Evolutionary conservation across 2,888 invertebrate species (phyloP).

Genomic region (Apamea epomidion): DNA sequence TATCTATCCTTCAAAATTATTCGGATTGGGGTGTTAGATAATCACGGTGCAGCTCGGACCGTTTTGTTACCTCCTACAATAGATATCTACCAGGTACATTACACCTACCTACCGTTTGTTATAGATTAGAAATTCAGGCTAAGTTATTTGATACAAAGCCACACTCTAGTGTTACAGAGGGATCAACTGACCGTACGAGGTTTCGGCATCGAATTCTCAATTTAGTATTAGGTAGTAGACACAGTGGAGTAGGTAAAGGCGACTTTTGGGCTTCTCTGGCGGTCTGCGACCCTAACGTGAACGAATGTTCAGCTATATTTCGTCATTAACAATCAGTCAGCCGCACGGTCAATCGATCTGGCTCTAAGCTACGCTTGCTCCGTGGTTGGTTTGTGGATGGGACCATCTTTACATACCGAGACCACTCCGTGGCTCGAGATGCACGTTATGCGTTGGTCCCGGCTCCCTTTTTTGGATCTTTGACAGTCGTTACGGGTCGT

Average conservation of each 20-base stretch:
- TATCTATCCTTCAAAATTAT: too few relatives aligned
- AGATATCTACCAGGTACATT: neutral
- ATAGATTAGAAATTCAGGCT: constrained; percentile 48
- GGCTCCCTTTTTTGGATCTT: too few relatives aligned
- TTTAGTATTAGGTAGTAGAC: neutral
- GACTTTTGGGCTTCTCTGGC: neutral
- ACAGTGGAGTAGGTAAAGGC: neutral
- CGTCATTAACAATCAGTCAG: too few relatives aligned
- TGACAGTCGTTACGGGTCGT: too few relatives aligned
- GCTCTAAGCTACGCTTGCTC: too few relatives aligned
- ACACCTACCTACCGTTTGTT: constrained; percentile 2
- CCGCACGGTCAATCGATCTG: too few relatives aligned
- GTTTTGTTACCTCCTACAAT: neutral
- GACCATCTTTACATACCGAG: too few relatives aligned
- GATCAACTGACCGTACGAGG: constrained; percentile 23
- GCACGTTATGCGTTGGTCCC: too few relatives aligned
- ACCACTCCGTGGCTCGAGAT: too few relatives aligned
- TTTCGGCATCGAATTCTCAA: constrained; percentile 42
- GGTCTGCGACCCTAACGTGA: neutral
- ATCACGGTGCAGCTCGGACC: too few relatives aligned
- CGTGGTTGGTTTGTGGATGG: too few relatives aligned
- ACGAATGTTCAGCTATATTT: neutral
- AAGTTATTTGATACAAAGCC: constrained; percentile 66
- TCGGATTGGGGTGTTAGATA: too few relatives aligned
- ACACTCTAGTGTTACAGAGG: constrained; percentile 69